Conservation (phyloP, 2,797 vertebrate genomes). For the Eulemur coronatus region DNA sequence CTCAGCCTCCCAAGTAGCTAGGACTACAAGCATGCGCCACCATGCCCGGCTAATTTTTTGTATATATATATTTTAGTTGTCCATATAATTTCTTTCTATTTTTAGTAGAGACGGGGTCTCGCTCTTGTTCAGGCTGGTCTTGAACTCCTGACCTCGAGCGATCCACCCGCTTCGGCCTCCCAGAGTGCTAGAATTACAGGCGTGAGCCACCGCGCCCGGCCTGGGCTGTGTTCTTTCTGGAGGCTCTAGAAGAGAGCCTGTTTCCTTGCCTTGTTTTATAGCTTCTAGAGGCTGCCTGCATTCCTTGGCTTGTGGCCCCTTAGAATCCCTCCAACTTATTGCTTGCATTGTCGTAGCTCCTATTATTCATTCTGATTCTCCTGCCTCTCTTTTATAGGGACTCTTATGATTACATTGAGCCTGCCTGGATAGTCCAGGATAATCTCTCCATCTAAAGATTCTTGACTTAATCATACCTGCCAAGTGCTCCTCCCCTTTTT, state of each 20-base stretch:
- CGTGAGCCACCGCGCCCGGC: too few relatives aligned
- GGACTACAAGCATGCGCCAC: too few relatives aligned
- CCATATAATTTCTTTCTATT: too few relatives aligned
- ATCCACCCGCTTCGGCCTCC: too few relatives aligned
- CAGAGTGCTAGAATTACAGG: too few relatives aligned
- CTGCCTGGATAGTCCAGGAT: neutral
- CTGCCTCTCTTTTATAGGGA: neutral
- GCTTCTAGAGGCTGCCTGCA: neutral
- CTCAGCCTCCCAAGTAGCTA: too few relatives aligned
- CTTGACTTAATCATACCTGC: neutral
- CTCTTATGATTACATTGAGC: neutral
- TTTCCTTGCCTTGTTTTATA: neutral
- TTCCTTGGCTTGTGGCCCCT: neutral
- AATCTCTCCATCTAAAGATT: neutral
- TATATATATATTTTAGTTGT: too few relatives aligned
- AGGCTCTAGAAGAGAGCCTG: neutral
- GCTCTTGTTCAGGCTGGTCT: too few relatives aligned
- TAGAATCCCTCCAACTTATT: neutral
- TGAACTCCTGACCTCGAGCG: too few relatives aligned
- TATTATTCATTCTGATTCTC: neutral
- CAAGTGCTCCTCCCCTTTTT: neutral
- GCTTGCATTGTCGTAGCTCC: neutral
- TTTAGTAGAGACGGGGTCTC: too few relatives aligned
- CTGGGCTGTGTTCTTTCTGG: neutral
- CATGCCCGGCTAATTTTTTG: too few relatives aligned